Evolutionary conservation across 2,113 vertebrate genomes (phyloP).

Genomic region (Misgurnus mizolepis): DNA sequence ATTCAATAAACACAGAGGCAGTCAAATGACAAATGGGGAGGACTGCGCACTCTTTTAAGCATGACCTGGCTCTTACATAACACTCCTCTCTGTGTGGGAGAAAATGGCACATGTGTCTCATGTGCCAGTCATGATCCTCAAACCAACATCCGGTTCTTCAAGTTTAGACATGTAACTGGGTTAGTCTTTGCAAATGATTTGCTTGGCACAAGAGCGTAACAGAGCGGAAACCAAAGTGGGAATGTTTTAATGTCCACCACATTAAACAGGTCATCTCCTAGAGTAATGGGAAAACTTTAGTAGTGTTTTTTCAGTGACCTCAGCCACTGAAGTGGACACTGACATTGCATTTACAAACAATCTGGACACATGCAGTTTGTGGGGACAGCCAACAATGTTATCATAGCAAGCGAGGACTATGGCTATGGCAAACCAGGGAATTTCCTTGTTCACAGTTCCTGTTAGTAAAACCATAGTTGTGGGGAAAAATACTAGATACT

Average conservation of each 20-base stretch:
- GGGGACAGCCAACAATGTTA: too few species aligned
- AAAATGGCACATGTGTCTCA: too few species aligned
- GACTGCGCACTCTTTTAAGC: conserved; percentile 11
- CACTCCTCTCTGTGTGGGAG: neutral
- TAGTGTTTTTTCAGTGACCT: neutral
- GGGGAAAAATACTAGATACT: neutral
- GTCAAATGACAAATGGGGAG: neutral
- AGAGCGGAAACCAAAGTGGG: too few species aligned
- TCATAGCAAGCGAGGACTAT: neutral
- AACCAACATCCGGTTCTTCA: neutral
- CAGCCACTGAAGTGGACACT: neutral
- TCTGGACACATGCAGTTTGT: neutral
- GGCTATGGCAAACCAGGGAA: neutral
- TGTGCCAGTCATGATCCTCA: neutral
- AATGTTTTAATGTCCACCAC: too few species aligned
- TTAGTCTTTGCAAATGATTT: neutral
- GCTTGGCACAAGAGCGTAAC: too few species aligned
- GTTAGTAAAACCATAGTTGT: conserved; percentile 10
- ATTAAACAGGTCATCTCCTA: too few species aligned
- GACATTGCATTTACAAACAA: neutral
- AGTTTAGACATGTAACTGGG: neutral
- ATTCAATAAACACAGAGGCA: neutral
- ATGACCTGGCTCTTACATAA: conserved; percentile 29
- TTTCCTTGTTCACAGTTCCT: neutral
- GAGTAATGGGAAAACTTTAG: too few species aligned